Evolutionary conservation across 1,140 invertebrate species (phyloP).

Genomic region (Polyergus mexicanus): DNA sequence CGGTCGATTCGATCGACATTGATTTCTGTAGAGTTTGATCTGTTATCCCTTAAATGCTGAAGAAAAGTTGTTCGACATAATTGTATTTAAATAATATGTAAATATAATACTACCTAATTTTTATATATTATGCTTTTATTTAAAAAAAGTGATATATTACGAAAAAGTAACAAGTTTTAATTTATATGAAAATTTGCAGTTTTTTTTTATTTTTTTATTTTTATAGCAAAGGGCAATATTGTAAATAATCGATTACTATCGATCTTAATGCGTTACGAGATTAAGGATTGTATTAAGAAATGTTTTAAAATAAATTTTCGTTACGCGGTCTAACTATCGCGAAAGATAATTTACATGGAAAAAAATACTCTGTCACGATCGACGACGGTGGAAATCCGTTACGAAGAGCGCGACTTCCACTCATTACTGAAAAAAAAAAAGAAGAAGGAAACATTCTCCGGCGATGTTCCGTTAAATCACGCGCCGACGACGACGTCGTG

Average conservation of each 20-base stretch:
- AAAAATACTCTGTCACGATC: constrained; percentile 5
- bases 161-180: neutral
- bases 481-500: neutral
- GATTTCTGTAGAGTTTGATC: constrained; percentile 11
- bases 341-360: neutral
- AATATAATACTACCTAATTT: neutral
- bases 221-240: too few species aligned
- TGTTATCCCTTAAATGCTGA: neutral
- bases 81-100: neutral
- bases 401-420: neutral
- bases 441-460: neutral
- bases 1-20: constrained; percentile 45
- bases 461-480: constrained; percentile 45
- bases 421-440: constrained; percentile 9
- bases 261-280: neutral
- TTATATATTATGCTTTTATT: neutral
- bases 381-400: neutral
- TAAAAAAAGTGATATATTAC: neutral
- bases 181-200: neutral
- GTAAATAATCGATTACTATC: neutral
- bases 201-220: neutral
- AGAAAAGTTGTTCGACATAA: neutral
- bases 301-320: neutral
- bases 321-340: neutral
- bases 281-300: neutral